Percentiles rank a stretch among this genome's conserved stretches.
Evolutionary conservation across 2,797 vertebrate genomes (phyloP).

Genomic region (Triplophysa bombifrons): DNA sequence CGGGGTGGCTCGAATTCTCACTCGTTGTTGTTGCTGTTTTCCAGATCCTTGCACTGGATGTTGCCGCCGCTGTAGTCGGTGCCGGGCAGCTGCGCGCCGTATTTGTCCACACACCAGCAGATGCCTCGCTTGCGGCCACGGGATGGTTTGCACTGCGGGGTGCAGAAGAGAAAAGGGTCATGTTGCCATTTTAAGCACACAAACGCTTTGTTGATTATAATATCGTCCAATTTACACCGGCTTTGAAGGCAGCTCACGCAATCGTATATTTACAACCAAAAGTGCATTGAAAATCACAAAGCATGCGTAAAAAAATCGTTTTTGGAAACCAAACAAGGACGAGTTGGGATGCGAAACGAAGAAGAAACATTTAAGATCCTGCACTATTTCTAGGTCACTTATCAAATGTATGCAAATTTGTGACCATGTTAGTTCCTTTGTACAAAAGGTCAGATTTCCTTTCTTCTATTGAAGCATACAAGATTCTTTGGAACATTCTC

Average conservation of each 20-base stretch:
- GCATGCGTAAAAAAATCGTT: background rate
- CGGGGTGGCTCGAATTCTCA: constrained; percentile 75
- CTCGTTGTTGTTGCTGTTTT: constrained; percentile 90
- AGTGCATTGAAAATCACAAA: background rate
- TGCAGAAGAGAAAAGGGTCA: constrained; percentile 7
- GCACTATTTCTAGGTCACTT: background rate
- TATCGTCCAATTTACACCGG: background rate
- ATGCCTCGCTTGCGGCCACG: constrained; percentile 93
- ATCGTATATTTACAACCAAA: background rate
- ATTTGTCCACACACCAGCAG: constrained; percentile 99
- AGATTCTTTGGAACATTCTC: constrained; percentile 7
- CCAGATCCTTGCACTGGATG: constrained; percentile 96
- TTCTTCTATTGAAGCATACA: constrained; percentile 13
- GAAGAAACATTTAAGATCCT: background rate
- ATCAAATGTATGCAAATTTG: constrained; percentile 12
- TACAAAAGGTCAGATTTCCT: constrained; percentile 13
- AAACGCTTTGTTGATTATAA: too few relatives aligned
- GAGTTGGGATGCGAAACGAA: background rate
- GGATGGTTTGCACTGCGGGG: constrained; percentile 91
- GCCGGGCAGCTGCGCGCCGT: constrained; percentile 92
- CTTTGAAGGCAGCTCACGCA: background rate
- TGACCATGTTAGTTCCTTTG: constrained; percentile 8
- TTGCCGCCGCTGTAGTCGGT: constrained; percentile 91
- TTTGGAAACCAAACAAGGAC: background rate
- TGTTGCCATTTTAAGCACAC: background rate